Conservation (phyloP, 2,888 invertebrate genomes). For the Ennomos fuscantarius region DNA sequence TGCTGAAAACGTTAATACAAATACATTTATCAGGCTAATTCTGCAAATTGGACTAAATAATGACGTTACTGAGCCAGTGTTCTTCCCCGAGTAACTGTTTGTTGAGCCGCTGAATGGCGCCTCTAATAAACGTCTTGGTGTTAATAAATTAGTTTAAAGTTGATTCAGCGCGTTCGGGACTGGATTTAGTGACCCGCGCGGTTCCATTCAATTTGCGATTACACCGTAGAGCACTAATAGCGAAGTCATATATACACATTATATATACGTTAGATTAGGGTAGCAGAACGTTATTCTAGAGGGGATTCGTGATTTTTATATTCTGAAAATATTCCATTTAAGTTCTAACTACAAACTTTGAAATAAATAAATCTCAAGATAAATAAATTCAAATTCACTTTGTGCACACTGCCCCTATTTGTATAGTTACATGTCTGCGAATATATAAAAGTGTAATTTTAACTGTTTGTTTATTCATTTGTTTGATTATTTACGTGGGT, state of each 20-base stretch:
- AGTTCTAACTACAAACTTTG: no score
- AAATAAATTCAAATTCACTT: no score
- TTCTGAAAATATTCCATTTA: no score
- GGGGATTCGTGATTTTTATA: no score
- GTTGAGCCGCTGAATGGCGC: slow-evolving; percentile 62
- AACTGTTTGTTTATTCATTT: no score
- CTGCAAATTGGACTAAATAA: slow-evolving; percentile 82
- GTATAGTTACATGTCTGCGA: no score
- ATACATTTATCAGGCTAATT: slow-evolving; percentile 82
- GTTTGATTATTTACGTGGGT: no score
- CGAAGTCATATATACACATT: not conserved
- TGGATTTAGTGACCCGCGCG: slow-evolving; percentile 47
- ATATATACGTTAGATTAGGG: not conserved
- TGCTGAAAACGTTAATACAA: slow-evolving; percentile 76
- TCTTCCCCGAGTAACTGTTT: slow-evolving; percentile 61
- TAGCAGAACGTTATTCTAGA: no score
- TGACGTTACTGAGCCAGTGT: slow-evolving; percentile 69
- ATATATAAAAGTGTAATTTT: no score
- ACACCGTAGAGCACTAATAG: slow-evolving; percentile 35
- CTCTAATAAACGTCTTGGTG: slow-evolving; percentile 66
- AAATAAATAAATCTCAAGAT: no score
- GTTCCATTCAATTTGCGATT: slow-evolving; percentile 49
- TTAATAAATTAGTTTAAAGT: slow-evolving; percentile 71
- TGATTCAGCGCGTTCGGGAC: slow-evolving; percentile 51
- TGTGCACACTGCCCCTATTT: no score